Evolutionary conservation across 2,113 vertebrate species (phyloP).

Genomic region (Perca fluviatilis): DNA sequence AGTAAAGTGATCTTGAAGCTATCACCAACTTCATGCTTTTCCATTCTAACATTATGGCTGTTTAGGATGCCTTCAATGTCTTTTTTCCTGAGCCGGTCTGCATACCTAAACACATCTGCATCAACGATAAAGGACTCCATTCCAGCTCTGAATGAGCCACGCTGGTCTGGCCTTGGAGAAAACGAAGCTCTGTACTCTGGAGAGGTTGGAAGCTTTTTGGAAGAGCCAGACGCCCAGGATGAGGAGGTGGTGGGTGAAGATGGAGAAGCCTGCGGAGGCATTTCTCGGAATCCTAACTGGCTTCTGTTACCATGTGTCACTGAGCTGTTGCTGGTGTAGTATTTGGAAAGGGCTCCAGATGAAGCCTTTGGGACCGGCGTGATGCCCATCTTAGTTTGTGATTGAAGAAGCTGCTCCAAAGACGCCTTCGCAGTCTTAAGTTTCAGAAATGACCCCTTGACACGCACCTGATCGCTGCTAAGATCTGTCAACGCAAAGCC

Average conservation of each 20-base stretch:
- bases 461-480: background rate
- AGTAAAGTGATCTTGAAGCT: slow-evolving; percentile 33
- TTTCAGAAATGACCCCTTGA: slow-evolving; percentile 72
- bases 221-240: background rate
- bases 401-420: slow-evolving; percentile 45
- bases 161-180: background rate
- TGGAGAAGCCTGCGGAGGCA: rapidly evolving
- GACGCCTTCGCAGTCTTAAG: slow-evolving; percentile 53
- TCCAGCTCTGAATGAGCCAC: background rate
- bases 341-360: slow-evolving; percentile 28
- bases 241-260: background rate
- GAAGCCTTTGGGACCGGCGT: background rate
- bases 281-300: background rate
- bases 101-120: slow-evolving; percentile 56
- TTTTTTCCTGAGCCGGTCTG: background rate
- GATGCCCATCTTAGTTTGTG: background rate
- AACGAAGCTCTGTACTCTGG: rapidly evolving
- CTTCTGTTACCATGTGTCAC: background rate
- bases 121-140: slow-evolving; percentile 43
- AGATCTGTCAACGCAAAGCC: slow-evolving; percentile 33
- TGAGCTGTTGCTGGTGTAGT: background rate
- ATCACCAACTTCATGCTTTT: rapidly evolving
- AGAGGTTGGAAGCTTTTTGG: background rate
- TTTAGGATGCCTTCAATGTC: background rate
- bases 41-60: background rate